phyloP scores from a whole-genome alignment of 2,797 vertebrate species.

The Gymnothorax javanicus region DNA sequence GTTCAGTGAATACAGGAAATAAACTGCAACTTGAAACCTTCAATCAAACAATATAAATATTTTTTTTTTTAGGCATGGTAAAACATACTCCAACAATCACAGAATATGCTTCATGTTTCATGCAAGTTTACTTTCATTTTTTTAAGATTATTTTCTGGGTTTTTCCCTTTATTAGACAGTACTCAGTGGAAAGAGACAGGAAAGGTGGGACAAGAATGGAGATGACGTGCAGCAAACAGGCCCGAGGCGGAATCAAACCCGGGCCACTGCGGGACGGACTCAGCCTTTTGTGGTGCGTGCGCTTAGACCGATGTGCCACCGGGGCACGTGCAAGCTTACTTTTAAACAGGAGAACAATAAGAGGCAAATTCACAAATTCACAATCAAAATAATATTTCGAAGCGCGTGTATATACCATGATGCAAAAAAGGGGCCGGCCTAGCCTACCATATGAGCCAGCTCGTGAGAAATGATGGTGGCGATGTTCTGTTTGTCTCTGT shows the following conservation, averaged over 20 bases:
- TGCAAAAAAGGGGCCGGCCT: neutral
- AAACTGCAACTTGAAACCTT: neutral
- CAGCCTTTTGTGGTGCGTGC: no score
- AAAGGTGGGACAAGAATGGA: no score
- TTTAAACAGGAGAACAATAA: rapidly evolving
- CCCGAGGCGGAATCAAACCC: no score
- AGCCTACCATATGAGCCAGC: constrained; percentile 86
- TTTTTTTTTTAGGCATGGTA: no score
- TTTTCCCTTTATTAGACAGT: no score
- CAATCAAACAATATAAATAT: neutral
- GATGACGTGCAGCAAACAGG: no score
- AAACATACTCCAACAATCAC: neutral
- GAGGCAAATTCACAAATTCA: neutral
- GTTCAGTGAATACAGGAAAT: neutral
- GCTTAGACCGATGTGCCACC: no score
- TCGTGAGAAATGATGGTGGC: constrained; percentile 81
- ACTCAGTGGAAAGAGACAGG: no score
- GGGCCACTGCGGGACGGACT: no score
- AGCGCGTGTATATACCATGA: neutral
- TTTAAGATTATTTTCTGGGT: no score
- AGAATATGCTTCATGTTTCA: neutral
- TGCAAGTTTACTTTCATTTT: neutral
- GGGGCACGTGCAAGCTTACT: no score
- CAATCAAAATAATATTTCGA: neutral
- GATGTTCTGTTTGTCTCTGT: constrained; percentile 81